Conservation (phyloP, 2,113 vertebrate species). For the Thalassarche chlororhynchos region DNA sequence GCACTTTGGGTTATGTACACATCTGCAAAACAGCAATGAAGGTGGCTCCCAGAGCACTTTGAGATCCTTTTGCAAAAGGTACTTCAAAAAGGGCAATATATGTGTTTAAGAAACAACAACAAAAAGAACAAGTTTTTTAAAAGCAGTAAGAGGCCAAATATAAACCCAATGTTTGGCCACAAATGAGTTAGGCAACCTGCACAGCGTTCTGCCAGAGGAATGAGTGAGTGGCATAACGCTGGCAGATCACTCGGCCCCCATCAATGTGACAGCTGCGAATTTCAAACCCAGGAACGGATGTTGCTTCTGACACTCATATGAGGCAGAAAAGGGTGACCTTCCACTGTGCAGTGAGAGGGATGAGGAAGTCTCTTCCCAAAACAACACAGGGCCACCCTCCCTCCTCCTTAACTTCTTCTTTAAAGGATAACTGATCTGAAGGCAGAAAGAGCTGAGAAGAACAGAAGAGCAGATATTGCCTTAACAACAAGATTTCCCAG, state of each 20-base stretch:
- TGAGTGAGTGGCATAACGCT: fast-evolving
- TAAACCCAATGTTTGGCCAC: not conserved
- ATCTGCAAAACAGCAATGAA: not conserved
- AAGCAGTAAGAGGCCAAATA: not conserved
- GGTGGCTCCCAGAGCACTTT: not conserved
- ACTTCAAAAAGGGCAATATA: not conserved
- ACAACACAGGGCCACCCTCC: not conserved
- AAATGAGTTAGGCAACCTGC: not conserved
- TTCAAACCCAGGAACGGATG: not conserved
- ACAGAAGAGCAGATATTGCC: not conserved
- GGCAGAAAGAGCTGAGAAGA: not conserved
- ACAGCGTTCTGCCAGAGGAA: not conserved
- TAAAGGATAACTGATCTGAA: not conserved
- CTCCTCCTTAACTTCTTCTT: not conserved
- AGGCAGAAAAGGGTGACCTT: not conserved
- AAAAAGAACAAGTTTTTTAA: not conserved
- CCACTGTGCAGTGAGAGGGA: fast-evolving
- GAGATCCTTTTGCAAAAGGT: not conserved
- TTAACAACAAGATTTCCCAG: not conserved
- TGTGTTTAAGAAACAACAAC: not conserved
- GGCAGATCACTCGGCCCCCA: not conserved
- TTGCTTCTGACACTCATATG: fast-evolving
- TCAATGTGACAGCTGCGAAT: not conserved
- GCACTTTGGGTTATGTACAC: not conserved
- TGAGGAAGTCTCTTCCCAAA: not conserved